These are phyloP conservation scores for Iselma pallidipennis DNA, from an alignment of 2,888 invertebrate species.

Conservation along the genomic window DNA sequence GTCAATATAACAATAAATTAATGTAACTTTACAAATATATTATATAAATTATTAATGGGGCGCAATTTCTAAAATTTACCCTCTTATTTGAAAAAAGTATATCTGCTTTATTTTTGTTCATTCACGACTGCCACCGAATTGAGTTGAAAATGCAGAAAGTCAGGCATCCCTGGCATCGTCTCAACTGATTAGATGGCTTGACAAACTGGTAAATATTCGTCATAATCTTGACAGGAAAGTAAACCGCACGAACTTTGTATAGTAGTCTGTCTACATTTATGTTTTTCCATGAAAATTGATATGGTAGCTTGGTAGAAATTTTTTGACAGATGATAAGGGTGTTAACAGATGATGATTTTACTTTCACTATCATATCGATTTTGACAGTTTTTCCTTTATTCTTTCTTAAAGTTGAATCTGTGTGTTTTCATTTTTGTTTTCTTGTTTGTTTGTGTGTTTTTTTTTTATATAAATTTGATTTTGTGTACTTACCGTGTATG, in stretches of 20 bases:
- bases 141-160: neutral
- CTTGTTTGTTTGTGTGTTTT: neutral
- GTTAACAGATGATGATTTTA: constrained; percentile 21
- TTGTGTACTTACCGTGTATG: constrained; percentile 68
- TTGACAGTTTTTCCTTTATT: constrained; percentile 26
- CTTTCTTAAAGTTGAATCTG: no score
- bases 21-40: no score
- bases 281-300: constrained; percentile 14
- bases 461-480: constrained; percentile 8
- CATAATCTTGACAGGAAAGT: constrained; percentile 22
- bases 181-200: constrained; percentile 20
- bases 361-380: constrained; percentile 18
- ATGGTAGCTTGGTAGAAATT: no score
- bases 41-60: no score
- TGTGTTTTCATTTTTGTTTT: neutral
- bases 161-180: constrained; percentile 7
- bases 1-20: no score
- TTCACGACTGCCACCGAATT: neutral
- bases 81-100: no score
- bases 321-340: constrained; percentile 26
- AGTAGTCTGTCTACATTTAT: constrained; percentile 16
- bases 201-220: constrained; percentile 19
- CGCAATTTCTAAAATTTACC: neutral
- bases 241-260: constrained; percentile 17
- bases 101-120: neutral